Evolutionary conservation across 2,888 invertebrate genomes (phyloP).

Genomic region (Helleia helle): DNA sequence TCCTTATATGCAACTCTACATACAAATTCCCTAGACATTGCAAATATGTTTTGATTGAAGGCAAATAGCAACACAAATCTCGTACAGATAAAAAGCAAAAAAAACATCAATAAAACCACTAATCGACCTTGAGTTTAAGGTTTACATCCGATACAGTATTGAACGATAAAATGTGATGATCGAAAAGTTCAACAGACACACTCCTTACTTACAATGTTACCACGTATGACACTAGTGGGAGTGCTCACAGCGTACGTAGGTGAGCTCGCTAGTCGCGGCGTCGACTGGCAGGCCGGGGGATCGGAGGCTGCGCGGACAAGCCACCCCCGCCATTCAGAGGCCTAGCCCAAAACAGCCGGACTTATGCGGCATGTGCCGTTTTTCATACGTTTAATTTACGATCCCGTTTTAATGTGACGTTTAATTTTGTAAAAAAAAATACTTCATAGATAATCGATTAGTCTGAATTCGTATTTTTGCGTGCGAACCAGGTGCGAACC

Average conservation of each 20-base stretch:
- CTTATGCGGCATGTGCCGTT: slow-evolving; percentile 63
- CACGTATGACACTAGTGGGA: slow-evolving; percentile 50
- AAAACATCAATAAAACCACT: neutral
- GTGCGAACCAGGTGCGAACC: too few species aligned
- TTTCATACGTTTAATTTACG: slow-evolving; percentile 38
- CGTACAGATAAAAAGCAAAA: neutral
- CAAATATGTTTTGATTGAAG: neutral
- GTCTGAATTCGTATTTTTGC: too few species aligned
- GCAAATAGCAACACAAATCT: neutral
- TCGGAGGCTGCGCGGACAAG: slow-evolving; percentile 63
- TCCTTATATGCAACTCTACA: slow-evolving; percentile 26
- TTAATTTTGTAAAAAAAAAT: too few species aligned
- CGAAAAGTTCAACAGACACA: slow-evolving; percentile 35
- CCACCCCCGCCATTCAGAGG: slow-evolving; percentile 65
- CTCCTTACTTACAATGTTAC: slow-evolving; percentile 48
- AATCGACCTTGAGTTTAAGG: neutral
- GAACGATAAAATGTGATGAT: slow-evolving; percentile 19
- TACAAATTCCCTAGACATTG: slow-evolving; percentile 4
- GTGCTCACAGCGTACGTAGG: slow-evolving; percentile 42
- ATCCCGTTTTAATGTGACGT: too few species aligned
- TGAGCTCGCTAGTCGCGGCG: slow-evolving; percentile 52
- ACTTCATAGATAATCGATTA: too few species aligned
- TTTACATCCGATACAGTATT: neutral
- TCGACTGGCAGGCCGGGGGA: slow-evolving; percentile 52
- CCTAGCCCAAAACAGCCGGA: slow-evolving; percentile 60